Percentiles rank a stretch among this genome's conserved stretches.
These are phyloP conservation scores for Drosophila pallidifrons DNA, from an alignment of 1,140 invertebrate genomes.

Conservation along the genomic window DNA sequence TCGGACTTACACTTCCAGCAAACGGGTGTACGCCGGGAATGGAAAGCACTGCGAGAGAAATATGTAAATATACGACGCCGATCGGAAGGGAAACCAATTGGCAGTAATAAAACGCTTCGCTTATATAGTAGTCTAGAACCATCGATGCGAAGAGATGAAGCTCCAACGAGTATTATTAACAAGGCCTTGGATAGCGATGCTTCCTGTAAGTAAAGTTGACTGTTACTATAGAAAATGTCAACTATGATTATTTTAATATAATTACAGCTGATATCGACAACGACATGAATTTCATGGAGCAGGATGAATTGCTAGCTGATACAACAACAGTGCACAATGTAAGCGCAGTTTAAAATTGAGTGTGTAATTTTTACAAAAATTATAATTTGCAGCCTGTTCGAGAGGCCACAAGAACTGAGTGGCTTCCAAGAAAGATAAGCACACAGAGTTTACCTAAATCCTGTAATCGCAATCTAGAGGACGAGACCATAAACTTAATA, in stretches of 20 bases:
- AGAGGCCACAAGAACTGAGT: no score
- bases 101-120: background rate
- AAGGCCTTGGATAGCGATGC: slow-evolving; percentile 12
- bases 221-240: no score
- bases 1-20: slow-evolving; percentile 8
- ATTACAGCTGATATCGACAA: background rate
- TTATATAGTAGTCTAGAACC: background rate
- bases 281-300: background rate
- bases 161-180: background rate
- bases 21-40: slow-evolving; percentile 13
- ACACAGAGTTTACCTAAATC: background rate
- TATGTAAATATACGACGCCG: slow-evolving; percentile 26
- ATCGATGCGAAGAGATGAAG: background rate
- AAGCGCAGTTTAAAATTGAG: background rate
- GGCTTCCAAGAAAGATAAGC: no score
- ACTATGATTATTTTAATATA: no score
- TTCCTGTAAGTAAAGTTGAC: slow-evolving; percentile 9
- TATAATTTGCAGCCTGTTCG: no score
- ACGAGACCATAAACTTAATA: slow-evolving; percentile 26
- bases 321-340: no score
- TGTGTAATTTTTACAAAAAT: no score
- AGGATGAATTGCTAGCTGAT: background rate
- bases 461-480: slow-evolving; percentile 5
- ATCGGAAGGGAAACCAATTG: background rate
- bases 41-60: slow-evolving; percentile 30